phyloP scores from a whole-genome alignment of 2,113 vertebrate species.

The Ammodramus savannarum region DNA sequence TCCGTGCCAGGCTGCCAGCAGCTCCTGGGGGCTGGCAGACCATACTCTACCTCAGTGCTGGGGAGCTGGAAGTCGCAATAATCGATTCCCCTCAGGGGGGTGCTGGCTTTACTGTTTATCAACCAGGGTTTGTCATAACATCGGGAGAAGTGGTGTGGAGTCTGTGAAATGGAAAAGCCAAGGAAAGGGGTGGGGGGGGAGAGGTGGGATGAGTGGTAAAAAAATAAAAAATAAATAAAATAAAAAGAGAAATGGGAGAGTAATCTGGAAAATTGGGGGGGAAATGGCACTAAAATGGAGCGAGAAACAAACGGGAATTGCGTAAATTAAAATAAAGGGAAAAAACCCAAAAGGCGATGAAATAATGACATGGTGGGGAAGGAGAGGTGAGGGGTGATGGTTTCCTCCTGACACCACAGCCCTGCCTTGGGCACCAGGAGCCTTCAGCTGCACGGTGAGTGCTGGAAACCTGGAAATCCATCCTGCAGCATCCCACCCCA shows the following conservation, averaged over 20 bases:
- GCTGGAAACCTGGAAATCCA: not conserved
- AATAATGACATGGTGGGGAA: not conserved
- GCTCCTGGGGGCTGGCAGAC: conserved; percentile 38
- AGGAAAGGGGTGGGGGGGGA: conserved; percentile 24
- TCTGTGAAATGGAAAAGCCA: conserved; percentile 84
- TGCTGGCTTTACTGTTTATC: conserved; percentile 96
- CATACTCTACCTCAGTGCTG: conserved; percentile 81
- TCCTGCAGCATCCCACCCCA: not conserved
- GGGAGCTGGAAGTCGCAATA: conserved; percentile 83
- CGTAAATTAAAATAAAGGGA: conserved; percentile 20
- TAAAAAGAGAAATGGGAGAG: conserved; percentile 10
- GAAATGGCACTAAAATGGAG: not conserved
- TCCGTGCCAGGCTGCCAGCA: not conserved
- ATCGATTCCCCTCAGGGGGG: conserved; percentile 89
- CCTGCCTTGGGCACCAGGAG: not conserved
- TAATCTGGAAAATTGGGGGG: not conserved
- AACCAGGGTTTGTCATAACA: conserved; percentile 99
- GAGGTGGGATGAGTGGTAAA: conserved; percentile 34
- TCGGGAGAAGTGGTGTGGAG: conserved; percentile 89
- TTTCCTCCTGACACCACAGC: not conserved
- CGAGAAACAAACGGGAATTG: conserved; percentile 26
- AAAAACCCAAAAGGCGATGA: conserved; percentile 9
- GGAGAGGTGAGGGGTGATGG: not conserved
- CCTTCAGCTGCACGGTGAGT: accelerated
- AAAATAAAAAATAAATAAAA: not conserved